Conservation (phyloP, 92 coral and sea anemone species). For the Actinernus sp. region DNA sequence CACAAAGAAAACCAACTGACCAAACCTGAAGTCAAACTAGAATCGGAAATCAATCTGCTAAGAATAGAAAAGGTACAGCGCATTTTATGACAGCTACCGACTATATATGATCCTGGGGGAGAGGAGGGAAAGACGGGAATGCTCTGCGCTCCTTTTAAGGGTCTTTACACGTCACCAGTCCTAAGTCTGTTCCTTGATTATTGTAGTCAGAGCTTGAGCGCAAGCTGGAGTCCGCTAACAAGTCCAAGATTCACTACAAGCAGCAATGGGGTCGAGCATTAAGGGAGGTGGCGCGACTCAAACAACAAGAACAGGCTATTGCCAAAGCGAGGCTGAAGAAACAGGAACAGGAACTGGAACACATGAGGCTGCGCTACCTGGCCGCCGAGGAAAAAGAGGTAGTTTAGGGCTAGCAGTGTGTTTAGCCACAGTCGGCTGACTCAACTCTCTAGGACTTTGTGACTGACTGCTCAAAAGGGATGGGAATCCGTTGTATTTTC, state of each 20-base stretch:
- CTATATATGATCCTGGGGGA: no score
- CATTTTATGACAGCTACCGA: neutral
- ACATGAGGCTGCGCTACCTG: slow-evolving; percentile 93
- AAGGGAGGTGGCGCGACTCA: slow-evolving; percentile 93
- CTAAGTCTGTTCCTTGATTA: neutral
- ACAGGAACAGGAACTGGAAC: slow-evolving; percentile 96
- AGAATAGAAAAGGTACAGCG: slow-evolving; percentile 84
- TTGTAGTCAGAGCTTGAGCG: slow-evolving; percentile 82
- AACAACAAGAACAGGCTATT: slow-evolving; percentile 94
- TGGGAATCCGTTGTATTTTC: no score
- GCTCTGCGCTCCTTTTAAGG: no score
- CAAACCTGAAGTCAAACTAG: slow-evolving; percentile 97
- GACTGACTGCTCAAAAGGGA: no score
- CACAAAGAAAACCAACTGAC: slow-evolving; percentile 93
- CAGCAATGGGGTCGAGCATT: slow-evolving; percentile 99
- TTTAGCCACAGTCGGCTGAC: no score
- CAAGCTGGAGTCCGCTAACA: slow-evolving; percentile 90
- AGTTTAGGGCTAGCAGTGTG: no score
- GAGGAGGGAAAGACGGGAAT: neutral
- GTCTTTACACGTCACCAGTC: no score
- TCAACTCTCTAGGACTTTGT: no score
- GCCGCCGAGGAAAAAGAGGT: slow-evolving; percentile 99
- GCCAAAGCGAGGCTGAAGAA: slow-evolving; percentile 93
- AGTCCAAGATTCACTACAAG: slow-evolving; percentile 95
- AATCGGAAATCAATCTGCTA: slow-evolving; percentile 83